A percentile compares a stretch with the other conserved stretches of the same genome.
phyloP scores from a whole-genome alignment of 1,140 invertebrate genomes.

The Globodera ellingtonae region DNA sequence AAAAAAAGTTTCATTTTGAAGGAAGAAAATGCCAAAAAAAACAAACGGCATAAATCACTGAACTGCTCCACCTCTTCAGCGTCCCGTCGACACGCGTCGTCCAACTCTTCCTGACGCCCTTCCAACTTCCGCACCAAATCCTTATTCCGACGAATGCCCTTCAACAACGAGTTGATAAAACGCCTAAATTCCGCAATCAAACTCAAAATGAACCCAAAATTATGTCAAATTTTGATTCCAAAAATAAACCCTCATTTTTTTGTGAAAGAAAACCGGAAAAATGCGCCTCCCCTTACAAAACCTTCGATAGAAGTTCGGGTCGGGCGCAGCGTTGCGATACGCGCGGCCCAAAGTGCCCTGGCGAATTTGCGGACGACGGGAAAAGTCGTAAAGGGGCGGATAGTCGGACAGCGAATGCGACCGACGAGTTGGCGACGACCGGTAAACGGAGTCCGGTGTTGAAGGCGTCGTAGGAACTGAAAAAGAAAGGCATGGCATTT shows the following conservation, averaged over 20 bases:
- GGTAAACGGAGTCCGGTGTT: too few species aligned
- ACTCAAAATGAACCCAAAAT: too few species aligned
- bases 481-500: neutral
- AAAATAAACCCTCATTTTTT: too few species aligned
- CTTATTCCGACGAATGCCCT: neutral
- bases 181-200: neutral
- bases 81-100: neutral
- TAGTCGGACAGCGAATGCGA: neutral
- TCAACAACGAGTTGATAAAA: neutral
- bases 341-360: neutral
- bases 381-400: neutral
- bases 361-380: neutral
- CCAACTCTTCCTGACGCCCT: neutral
- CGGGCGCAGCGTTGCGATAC: neutral
- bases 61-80: neutral
- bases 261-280: too few species aligned
- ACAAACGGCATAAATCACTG: too few species aligned
- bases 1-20: too few species aligned
- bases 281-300: neutral
- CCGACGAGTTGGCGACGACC: too few species aligned
- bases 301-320: neutral
- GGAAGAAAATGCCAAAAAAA: too few species aligned
- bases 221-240: too few species aligned
- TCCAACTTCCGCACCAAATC: neutral
- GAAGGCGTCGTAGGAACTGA: neutral